Percentiles rank a stretch among this genome's conserved stretches.
phyloP scores from a whole-genome alignment of 2,797 vertebrate genomes.

The Myripristis murdjan region DNA sequence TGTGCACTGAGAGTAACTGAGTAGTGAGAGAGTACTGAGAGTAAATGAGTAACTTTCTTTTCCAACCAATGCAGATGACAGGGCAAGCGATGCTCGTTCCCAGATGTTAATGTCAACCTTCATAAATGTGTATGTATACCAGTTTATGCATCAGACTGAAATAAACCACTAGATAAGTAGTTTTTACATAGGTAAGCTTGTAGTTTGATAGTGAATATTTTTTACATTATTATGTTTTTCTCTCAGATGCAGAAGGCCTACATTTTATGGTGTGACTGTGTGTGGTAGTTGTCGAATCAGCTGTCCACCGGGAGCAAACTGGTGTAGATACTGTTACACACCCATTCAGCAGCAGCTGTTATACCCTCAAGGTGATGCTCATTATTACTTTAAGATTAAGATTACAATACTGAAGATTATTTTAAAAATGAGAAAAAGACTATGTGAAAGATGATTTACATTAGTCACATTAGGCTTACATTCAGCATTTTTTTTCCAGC shows the following conservation, averaged over 20 bases:
- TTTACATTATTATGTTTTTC: not conserved
- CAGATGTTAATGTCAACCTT: slow-evolving; percentile 20
- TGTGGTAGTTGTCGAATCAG: slow-evolving; percentile 46
- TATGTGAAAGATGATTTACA: not conserved
- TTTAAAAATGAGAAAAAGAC: not conserved
- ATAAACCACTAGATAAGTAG: not conserved
- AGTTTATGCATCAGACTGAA: not conserved
- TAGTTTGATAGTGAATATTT: not conserved
- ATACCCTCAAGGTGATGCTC: not conserved
- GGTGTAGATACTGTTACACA: slow-evolving; percentile 34
- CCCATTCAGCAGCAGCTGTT: not conserved
- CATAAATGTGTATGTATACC: slow-evolving; percentile 33
- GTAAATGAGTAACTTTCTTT: not conserved
- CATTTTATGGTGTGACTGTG: slow-evolving; percentile 20
- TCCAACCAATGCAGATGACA: slow-evolving; percentile 12
- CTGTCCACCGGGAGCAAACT: slow-evolving; percentile 12
- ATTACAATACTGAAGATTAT: not conserved
- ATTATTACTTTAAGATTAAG: not conserved
- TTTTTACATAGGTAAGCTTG: not conserved
- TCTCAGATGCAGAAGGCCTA: slow-evolving; percentile 30
- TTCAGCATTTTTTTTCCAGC: not conserved
- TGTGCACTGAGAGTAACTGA: not conserved
- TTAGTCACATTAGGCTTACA: too few species aligned
- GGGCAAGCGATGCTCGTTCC: fast-evolving
- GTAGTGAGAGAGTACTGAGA: not conserved